A percentile compares a stretch with the other conserved stretches of the same genome.
These are phyloP conservation scores for Caranx melampygus DNA, from an alignment of 2,113 vertebrate species.

Conservation along the genomic window DNA sequence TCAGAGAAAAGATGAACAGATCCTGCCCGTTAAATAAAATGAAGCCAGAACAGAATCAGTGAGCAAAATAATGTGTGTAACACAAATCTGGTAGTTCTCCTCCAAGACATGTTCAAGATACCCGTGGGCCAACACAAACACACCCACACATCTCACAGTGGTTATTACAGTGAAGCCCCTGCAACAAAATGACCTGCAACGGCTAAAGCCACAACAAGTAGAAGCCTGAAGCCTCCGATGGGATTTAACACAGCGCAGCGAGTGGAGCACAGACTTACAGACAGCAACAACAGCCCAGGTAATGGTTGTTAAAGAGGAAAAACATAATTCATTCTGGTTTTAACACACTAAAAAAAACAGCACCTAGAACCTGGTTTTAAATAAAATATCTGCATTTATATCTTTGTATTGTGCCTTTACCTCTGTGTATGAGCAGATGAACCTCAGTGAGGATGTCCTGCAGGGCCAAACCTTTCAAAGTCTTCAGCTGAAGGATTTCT, in stretches of 20 bases:
- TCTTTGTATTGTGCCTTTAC: constrained; percentile 71
- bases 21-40: no score
- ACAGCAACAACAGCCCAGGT: neutral
- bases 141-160: no score
- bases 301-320: neutral
- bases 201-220: no score
- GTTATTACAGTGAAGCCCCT: no score
- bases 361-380: neutral
- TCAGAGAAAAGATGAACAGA: no score
- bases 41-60: no score
- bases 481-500: constrained; percentile 94
- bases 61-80: no score
- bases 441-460: constrained; percentile 96
- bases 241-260: neutral
- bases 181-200: no score
- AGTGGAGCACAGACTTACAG: neutral
- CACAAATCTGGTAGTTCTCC: no score
- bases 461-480: constrained; percentile 93
- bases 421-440: constrained; percentile 94
- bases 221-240: neutral
- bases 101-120: no score
- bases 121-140: no score
- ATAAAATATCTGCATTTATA: neutral
- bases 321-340: neutral
- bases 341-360: neutral